Conservation (phyloP, 2,888 invertebrate genomes). For the Zele albiditarsus region DNA sequence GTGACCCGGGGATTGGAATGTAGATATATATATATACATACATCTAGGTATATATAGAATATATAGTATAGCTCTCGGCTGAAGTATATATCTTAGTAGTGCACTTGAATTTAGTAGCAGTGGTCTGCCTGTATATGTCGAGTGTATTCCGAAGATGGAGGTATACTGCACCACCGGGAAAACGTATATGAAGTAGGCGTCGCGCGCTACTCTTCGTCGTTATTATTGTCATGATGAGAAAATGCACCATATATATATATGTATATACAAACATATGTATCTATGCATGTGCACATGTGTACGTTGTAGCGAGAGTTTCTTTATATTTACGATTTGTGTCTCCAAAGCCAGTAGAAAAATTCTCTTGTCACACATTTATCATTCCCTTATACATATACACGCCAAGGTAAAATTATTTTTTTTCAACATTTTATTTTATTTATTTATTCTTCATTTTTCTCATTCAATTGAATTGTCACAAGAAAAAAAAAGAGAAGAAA, state of each 20-base stretch:
- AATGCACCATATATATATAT: conserved; percentile 15
- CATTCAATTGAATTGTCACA: background rate
- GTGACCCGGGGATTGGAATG: conserved; percentile 34
- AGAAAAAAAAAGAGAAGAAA: background rate
- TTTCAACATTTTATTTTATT: background rate
- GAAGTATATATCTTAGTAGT: conserved; percentile 34
- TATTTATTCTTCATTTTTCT: background rate
- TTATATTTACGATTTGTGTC: conserved; percentile 17
- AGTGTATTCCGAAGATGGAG: conserved; percentile 40
- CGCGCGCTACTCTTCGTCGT: conserved; percentile 32
- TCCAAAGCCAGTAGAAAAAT: background rate
- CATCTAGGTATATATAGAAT: conserved; percentile 35
- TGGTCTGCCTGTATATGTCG: conserved; percentile 5
- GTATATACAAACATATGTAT: conserved; percentile 1
- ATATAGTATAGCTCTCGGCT: conserved; percentile 23
- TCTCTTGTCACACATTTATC: background rate
- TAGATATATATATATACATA: conserved; percentile 35
- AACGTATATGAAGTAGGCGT: conserved; percentile 35
- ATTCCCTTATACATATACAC: background rate
- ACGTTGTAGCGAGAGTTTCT: background rate
- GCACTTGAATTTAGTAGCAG: conserved; percentile 39
- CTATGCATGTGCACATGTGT: background rate
- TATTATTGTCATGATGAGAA: conserved; percentile 41
- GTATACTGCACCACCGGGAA: conserved; percentile 39
- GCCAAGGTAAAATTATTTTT: conserved; percentile 4